Evolutionary conservation across 2,797 vertebrate genomes (phyloP).

Genomic region (Serranus cabrilla): DNA sequence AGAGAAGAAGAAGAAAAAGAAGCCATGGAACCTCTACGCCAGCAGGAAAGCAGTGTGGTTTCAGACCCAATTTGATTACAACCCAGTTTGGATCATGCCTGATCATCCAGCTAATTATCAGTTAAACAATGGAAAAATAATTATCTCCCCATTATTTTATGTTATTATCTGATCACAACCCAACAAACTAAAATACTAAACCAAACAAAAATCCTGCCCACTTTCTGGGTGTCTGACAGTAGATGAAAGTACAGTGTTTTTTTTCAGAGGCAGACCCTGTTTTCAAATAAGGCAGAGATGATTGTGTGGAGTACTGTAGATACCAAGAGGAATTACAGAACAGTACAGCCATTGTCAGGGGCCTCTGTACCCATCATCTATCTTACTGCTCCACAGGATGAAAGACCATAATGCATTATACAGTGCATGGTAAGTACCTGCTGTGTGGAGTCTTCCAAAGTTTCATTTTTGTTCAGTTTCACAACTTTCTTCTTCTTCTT

Average conservation of each 20-base stretch:
- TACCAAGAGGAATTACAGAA: slow-evolving; percentile 56
- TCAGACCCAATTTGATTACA: neutral
- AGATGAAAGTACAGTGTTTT: neutral
- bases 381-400: slow-evolving; percentile 53
- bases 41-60: neutral
- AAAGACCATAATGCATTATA: slow-evolving; percentile 58
- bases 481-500: slow-evolving; percentile 42
- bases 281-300: slow-evolving; percentile 45
- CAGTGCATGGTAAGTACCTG: slow-evolving; percentile 53
- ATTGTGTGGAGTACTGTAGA: slow-evolving; percentile 36
- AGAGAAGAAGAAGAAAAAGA: neutral
- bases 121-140: slow-evolving; percentile 1
- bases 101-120: neutral
- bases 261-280: neutral
- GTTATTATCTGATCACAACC: neutral
- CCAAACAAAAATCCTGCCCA: neutral
- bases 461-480: slow-evolving; percentile 30
- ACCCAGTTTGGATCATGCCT: neutral
- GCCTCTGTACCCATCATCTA: slow-evolving; percentile 56
- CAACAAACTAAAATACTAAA: neutral
- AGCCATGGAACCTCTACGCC: neutral
- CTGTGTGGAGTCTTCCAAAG: slow-evolving; percentile 34
- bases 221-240: neutral
- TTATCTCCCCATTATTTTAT: neutral
- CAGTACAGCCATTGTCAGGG: slow-evolving; percentile 50